phyloP scores from a whole-genome alignment of 1,140 invertebrate genomes.

The Diachasmimorpha longicaudata region DNA sequence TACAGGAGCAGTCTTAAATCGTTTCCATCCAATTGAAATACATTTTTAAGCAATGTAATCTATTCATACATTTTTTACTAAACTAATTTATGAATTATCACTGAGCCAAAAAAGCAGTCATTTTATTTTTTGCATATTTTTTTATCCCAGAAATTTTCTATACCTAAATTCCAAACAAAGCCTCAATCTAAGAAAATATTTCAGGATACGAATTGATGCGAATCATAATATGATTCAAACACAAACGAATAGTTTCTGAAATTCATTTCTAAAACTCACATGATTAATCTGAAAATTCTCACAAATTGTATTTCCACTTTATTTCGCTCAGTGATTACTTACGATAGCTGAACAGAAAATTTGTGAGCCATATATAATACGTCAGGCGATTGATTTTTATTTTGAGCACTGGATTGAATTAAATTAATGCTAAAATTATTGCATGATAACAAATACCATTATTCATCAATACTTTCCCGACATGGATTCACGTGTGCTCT shows the following conservation, averaged over 20 bases:
- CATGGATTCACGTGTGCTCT: background rate
- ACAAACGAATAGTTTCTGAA: no score
- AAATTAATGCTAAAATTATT: background rate
- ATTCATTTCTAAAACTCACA: no score
- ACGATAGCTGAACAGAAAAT: background rate
- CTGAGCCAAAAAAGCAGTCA: background rate
- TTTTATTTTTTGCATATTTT: no score
- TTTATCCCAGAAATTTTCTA: no score
- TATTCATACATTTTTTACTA: background rate
- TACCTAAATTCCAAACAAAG: no score
- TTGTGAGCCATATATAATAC: background rate
- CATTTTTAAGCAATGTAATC: background rate
- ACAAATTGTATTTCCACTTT: no score
- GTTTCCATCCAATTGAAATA: conserved; percentile 20
- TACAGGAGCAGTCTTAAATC: conserved; percentile 33
- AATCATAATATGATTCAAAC: no score
- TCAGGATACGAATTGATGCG: no score
- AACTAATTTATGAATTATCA: background rate
- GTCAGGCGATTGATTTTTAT: background rate
- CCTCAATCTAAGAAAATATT: no score
- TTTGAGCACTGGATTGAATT: background rate
- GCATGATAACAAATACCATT: background rate
- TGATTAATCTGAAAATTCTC: no score
- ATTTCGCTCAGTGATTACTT: background rate
- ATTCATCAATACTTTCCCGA: background rate